phyloP scores from a whole-genome alignment of 2,888 invertebrate genomes.

The Eristalinus aeneus region DNA sequence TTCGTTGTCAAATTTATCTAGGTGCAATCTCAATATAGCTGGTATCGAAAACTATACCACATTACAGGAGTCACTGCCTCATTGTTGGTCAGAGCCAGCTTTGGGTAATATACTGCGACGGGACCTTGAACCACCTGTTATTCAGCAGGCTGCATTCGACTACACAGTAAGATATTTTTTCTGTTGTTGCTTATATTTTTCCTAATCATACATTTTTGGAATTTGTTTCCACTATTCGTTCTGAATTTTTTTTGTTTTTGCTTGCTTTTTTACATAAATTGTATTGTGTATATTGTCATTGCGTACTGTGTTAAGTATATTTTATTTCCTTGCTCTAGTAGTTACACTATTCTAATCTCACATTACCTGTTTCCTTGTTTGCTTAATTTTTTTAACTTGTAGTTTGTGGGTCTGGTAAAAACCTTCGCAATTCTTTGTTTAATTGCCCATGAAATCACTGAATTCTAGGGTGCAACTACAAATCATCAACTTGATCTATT shows the following conservation, averaged over 20 bases:
- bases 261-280: too few relatives aligned
- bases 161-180: constrained; percentile 82
- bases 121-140: constrained; percentile 88
- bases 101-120: constrained; percentile 83
- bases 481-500: too few relatives aligned
- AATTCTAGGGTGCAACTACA: too few relatives aligned
- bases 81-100: constrained; percentile 90
- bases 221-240: background rate
- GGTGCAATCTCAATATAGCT: constrained; percentile 87
- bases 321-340: too few relatives aligned
- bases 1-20: constrained; percentile 71
- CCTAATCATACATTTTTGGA: background rate
- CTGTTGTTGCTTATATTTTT: background rate
- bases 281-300: too few relatives aligned
- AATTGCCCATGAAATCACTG: too few relatives aligned
- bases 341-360: too few relatives aligned
- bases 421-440: too few relatives aligned
- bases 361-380: background rate
- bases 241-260: background rate
- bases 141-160: constrained; percentile 94
- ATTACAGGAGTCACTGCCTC: constrained; percentile 85
- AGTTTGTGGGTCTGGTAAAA: too few relatives aligned
- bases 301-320: too few relatives aligned
- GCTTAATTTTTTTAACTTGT: background rate
- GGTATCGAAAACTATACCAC: constrained; percentile 90